These are phyloP conservation scores for Drosophila nikananu DNA, from an alignment of 1,140 invertebrate genomes.

Conservation along the genomic window DNA sequence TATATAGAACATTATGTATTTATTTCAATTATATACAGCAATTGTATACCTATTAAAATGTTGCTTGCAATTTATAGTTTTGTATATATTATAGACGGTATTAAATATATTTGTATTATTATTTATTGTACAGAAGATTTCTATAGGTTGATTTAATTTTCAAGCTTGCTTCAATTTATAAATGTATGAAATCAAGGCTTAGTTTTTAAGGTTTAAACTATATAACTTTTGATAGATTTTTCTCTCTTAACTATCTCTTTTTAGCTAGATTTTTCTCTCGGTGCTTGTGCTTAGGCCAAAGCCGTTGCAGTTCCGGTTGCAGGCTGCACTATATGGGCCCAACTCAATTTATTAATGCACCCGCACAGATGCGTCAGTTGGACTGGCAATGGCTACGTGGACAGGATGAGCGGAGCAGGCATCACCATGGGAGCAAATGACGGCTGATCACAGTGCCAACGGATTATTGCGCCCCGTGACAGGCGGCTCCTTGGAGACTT, in stretches of 20 bases:
- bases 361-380: conserved; percentile 17
- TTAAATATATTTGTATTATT: no score
- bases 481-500: conserved; percentile 17
- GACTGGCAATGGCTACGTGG: not conserved
- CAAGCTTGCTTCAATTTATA: not conserved
- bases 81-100: no score
- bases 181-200: not conserved
- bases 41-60: no score
- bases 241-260: no score
- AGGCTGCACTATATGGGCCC: conserved; percentile 51
- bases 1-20: no score
- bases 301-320: conserved; percentile 47
- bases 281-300: conserved; percentile 14
- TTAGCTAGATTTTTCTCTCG: not conserved
- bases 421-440: conserved; percentile 42
- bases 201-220: no score
- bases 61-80: no score
- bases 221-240: no score
- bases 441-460: conserved; percentile 10
- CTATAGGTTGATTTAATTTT: not conserved
- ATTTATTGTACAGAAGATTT: no score
- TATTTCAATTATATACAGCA: no score
- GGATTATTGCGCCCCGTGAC: not conserved
- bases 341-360: conserved; percentile 79
- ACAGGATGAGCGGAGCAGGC: not conserved